phyloP scores from a whole-genome alignment of 1,140 invertebrate species.

The Bicyclus anynana region DNA sequence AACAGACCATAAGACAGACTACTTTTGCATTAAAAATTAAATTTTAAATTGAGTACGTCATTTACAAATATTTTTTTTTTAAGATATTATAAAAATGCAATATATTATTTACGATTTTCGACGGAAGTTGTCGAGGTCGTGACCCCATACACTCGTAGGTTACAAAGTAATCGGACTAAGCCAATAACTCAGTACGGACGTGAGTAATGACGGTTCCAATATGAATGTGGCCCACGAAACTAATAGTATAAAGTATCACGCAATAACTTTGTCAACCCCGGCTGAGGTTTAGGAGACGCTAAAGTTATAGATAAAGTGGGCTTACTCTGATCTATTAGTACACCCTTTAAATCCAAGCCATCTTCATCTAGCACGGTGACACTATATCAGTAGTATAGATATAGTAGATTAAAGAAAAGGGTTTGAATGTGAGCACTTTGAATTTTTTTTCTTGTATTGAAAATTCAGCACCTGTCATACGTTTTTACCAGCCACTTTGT shows the following conservation, averaged over 20 bases:
- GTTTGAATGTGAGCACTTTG: too few relatives aligned
- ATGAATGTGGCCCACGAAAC: slow-evolving; percentile 1
- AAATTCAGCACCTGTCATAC: too few relatives aligned
- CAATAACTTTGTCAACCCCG: background rate
- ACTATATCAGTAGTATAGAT: too few relatives aligned
- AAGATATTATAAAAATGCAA: too few relatives aligned
- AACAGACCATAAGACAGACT: too few relatives aligned
- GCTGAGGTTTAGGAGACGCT: background rate
- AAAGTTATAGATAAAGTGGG: background rate
- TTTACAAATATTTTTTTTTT: too few relatives aligned
- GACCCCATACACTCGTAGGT: slow-evolving; percentile 1
- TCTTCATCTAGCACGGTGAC: background rate
- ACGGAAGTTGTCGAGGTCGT: background rate
- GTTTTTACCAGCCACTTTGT: too few relatives aligned
- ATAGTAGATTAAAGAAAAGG: too few relatives aligned
- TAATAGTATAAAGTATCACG: background rate
- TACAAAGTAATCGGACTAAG: slow-evolving; percentile 3
- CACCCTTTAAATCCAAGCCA: background rate
- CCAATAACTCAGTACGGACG: slow-evolving; percentile 3
- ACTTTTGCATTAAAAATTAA: too few relatives aligned
- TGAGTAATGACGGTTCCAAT: slow-evolving; percentile 5
- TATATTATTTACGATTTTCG: background rate
- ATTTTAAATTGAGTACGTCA: too few relatives aligned
- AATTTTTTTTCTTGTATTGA: too few relatives aligned
- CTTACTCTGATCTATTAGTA: background rate